Evolutionary conservation across 2,113 vertebrate genomes (phyloP).

Genomic region (Drymodes brunneopygia): DNA sequence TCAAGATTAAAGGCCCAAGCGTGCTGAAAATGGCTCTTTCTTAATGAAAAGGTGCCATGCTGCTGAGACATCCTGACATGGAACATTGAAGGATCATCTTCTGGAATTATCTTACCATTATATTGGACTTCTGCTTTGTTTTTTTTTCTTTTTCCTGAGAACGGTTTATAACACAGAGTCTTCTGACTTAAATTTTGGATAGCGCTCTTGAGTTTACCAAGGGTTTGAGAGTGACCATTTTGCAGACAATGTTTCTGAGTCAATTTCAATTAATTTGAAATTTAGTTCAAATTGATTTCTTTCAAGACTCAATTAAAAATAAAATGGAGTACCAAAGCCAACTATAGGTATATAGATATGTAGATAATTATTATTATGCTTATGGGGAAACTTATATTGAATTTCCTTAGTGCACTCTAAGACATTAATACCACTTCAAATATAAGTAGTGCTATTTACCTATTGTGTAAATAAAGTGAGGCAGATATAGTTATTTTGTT

Average conservation of each 20-base stretch:
- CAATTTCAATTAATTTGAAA: not conserved
- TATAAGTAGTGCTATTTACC: not conserved
- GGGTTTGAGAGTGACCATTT: not conserved
- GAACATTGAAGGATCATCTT: not conserved
- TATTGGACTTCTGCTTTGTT: not conserved
- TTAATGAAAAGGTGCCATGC: not conserved
- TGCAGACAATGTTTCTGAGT: not conserved
- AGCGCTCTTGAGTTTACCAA: not conserved
- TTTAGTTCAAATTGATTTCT: not conserved
- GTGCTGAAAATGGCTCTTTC: not conserved
- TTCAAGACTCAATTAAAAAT: not conserved
- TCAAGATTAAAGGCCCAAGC: not conserved
- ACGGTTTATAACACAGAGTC: accelerated
- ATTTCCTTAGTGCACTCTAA: not conserved
- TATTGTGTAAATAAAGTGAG: not conserved
- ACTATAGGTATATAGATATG: not conserved
- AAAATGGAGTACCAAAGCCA: not conserved
- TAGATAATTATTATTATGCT: not conserved
- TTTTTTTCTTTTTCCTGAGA: not conserved
- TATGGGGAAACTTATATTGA: not conserved
- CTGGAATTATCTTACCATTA: not conserved
- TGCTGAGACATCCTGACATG: not conserved
- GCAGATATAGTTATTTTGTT: not conserved
- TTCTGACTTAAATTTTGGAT: not conserved
- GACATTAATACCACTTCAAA: not conserved